Conservation (phyloP, 2,113 vertebrate genomes). For the Lutjanus erythropterus region DNA sequence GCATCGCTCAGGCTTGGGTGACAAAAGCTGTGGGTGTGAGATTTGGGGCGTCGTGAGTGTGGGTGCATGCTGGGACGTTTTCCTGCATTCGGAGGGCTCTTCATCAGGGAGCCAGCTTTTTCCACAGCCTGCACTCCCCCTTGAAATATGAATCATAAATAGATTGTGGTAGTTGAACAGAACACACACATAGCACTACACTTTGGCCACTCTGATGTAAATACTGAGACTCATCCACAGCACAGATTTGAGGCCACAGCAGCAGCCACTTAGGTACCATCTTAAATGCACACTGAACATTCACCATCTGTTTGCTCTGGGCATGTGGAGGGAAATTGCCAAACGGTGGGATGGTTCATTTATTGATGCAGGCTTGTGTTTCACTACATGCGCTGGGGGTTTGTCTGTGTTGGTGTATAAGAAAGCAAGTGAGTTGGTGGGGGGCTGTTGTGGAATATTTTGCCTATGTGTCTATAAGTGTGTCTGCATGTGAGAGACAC, state of each 20-base stretch:
- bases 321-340: conserved; percentile 49
- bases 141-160: conserved; percentile 73
- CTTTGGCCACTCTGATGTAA: conserved; percentile 43
- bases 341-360: conserved; percentile 54
- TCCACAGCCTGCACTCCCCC: conserved; percentile 68
- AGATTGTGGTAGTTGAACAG: conserved; percentile 37
- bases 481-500: conserved; percentile 60
- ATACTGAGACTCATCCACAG: conserved; percentile 46
- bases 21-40: conserved; percentile 75
- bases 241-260: conserved; percentile 51
- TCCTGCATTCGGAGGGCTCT: conserved; percentile 72
- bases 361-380: conserved; percentile 52
- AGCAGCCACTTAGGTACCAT: conserved; percentile 53
- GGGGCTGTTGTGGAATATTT: conserved; percentile 31
- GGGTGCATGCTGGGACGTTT: conserved; percentile 78
- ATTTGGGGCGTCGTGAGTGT: conserved; percentile 75
- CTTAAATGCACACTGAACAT: conserved; percentile 51
- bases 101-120: conserved; percentile 75
- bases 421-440: conserved; percentile 4
- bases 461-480: conserved; percentile 32
- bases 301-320: conserved; percentile 72
- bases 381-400: conserved; percentile 29
- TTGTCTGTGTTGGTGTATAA: conserved; percentile 47
- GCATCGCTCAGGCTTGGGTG: conserved; percentile 56
- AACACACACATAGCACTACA: conserved; percentile 12